A percentile compares a stretch with the other conserved stretches of the same genome.
Conservation (phyloP, 2,888 invertebrate genomes). For the Cremastinae sp. region DNA sequence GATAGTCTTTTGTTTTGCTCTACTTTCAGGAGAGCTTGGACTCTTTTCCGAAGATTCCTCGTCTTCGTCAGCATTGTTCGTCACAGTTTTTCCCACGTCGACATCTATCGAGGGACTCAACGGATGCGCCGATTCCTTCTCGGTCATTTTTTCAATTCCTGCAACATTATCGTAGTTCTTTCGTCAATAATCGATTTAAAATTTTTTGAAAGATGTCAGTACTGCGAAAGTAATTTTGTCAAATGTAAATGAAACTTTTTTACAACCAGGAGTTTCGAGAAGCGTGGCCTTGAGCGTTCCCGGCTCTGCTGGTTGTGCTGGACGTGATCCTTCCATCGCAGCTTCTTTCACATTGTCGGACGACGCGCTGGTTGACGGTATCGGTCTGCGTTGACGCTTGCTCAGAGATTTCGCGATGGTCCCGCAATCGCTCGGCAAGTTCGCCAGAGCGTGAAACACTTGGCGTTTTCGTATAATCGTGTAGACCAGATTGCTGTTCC, state of each 20-base stretch:
- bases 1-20: constrained; percentile 72
- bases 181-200: not conserved
- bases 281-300: constrained; percentile 95
- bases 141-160: constrained; percentile 96
- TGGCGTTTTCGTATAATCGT: constrained; percentile 99
- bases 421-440: constrained; percentile 95
- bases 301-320: constrained; percentile 93
- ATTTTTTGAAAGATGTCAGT: not conserved
- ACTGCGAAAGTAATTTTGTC: not conserved
- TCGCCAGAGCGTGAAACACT: constrained; percentile 98
- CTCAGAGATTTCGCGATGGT: constrained; percentile 91
- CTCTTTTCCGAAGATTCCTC: constrained; percentile 62
- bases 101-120: constrained; percentile 74
- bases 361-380: constrained; percentile 75
- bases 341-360: constrained; percentile 84
- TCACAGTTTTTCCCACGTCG: constrained; percentile 65
- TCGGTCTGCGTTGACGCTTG: constrained; percentile 82
- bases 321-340: constrained; percentile 91
- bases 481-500: constrained; percentile 99
- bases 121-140: constrained; percentile 95
- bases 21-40: constrained; percentile 62
- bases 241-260: not conserved
- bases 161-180: constrained; percentile 39
- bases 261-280: constrained; percentile 91
- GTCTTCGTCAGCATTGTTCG: constrained; percentile 63